Base-by-base conservation (phyloP, 2,888 invertebrate species). In the Oscheius sp. region DNA sequence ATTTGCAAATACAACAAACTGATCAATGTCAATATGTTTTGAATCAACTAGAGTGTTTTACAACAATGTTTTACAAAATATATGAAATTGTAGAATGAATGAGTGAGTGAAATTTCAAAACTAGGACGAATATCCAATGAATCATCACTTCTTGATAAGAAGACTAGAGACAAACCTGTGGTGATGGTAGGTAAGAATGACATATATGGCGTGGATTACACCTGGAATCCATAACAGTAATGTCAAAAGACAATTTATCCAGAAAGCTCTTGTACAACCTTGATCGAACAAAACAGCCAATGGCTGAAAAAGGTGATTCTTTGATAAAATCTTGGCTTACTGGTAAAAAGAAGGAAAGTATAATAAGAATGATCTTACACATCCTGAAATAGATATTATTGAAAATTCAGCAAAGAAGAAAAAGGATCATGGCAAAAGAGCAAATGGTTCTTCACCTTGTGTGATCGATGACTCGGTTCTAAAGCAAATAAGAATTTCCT, bases 361-460 rank as follows among this genome's bases (percentile, higher is more conserved):
- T 62, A 28, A 62, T 62, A 8, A 62, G 32, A n/a, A 62, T 28
- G 22, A 62, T 62, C 47, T 62, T 62, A 26, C 62, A 62, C 62
- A 62, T 62, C 22, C 24, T 41, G 24, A 28, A 44, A 57, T 36
- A 26, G n/a, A n/a, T n/a, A n/a, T n/a, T n/a, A n/a, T n/a, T n/a
- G n/a, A n/a, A n/a, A 17, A 57, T 24, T 54, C n/a, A 20, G 41
- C 9, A 12, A 8, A 24, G 44, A 22, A 14, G 44, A 59, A 30
- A 20, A 17, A 38, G 44, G 26, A 28, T 26, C 22, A 57, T 12
- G 4, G 38, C n/a, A 24, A 57, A 38, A 57, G 38, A 20, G 32
- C 32, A 14, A 56, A 54, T 20, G 56, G 38, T 33, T 20, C 59
- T 41, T 12, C 41, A 38, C 41, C n/a, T n/a, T 59, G 28, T 59